Conservation (phyloP, 37 sponge, comb jelly and placozoan genomes). For the Hormiphora californensis region DNA sequence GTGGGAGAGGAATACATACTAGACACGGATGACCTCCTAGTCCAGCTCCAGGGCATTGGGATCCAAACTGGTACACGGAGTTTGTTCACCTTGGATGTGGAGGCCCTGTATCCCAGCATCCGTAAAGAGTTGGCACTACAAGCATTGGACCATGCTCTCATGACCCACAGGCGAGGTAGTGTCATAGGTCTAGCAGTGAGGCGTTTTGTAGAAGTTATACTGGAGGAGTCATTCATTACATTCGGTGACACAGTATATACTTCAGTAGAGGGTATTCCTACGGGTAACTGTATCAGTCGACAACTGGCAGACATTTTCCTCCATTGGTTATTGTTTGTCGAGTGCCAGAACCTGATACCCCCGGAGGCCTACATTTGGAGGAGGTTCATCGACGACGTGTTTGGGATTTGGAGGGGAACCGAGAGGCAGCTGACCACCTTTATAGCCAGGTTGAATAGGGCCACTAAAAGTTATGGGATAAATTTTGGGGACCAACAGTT, state of each 20-base stretch:
- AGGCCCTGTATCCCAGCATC: not conserved
- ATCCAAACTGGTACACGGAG: no score
- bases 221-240: not conserved
- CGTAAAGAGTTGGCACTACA: not conserved
- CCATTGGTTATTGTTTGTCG: not conserved
- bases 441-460: not conserved
- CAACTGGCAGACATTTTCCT: not conserved
- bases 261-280: not conserved
- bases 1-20: not conserved
- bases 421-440: not conserved
- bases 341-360: no score
- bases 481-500: not conserved
- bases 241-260: not conserved
- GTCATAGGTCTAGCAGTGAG: not conserved
- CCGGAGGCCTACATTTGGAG: no score
- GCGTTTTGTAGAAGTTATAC: not conserved
- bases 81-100: not conserved
- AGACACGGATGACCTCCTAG: conserved; percentile 1
- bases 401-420: not conserved
- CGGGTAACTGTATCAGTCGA: not conserved
- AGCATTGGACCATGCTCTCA: not conserved
- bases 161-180: not conserved
- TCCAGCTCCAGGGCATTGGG: no score
- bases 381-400: not conserved
- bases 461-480: not conserved